Evolutionary conservation across 2,797 vertebrate genomes (phyloP), one percentile per base, ranked within the genome.

Genomic region (Emydoidea blandingii): DNA sequence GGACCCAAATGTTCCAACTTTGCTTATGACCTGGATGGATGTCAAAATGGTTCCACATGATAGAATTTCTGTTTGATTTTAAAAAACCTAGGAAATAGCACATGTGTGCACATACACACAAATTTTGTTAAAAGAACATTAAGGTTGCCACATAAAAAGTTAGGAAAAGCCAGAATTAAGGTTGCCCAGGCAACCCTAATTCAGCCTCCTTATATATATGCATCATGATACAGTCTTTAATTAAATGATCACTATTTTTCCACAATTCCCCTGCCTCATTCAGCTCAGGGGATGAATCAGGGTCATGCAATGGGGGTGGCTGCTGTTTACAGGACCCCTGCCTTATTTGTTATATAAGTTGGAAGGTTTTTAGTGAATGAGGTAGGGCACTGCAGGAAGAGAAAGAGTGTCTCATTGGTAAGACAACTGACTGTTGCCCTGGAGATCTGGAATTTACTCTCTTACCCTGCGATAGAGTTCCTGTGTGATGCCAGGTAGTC

Each of bases 21-120:
- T 54, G 23, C 23, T 54, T 54, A 90, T 56, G 44, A 95, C 23
- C 37, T 53, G 16, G 14, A 91, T 80, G 59, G 5, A 9, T 95
- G 89, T 89, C 81, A 79, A 37, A n/a, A 68, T 37, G n/a, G 19
- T 95, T 81, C 92, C 87, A 53, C 94, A 8, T 4, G 92, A 49
- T 47, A 88, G 62, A 92, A 90, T n/a, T n/a, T 68, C 31, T 19
- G 31, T 16, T 0, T 19, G 8, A 9, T 31, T 84, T 89, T 41
- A 37, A 0, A 1, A 52, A 8, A 16, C 3, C 7, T 57, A 65
- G 76, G 6, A 68, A 68, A 21, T 37, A n/a, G n/a, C n/a, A 37
- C 56, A 57, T 11, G 3, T 29, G 27, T 56, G 25, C 54, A 11
- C 56, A 12, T 4, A 57, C 56, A 57, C 56, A 57, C 25, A 27